Percentiles rank a stretch among this genome's conserved stretches.
Evolutionary conservation across 2,113 vertebrate genomes (phyloP).

Genomic region (Motacilla alba): DNA sequence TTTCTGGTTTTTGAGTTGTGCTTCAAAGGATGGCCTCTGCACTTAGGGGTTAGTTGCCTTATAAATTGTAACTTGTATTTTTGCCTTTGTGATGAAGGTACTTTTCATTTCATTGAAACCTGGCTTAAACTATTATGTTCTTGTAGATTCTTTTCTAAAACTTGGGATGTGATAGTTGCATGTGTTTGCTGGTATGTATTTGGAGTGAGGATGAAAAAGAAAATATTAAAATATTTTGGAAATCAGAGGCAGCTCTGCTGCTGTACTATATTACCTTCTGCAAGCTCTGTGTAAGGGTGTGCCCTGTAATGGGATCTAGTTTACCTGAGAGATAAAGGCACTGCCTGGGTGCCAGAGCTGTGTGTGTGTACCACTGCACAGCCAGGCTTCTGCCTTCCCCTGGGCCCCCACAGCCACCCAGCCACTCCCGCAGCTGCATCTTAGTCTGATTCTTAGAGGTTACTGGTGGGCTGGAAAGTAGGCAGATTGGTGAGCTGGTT

Average conservation of each 20-base stretch:
- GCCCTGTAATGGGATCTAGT: background rate
- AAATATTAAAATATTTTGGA: background rate
- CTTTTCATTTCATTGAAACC: conserved; percentile 2
- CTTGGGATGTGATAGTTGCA: background rate
- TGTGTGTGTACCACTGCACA: background rate
- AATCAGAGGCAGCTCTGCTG: background rate
- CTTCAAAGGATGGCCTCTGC: conserved; percentile 36
- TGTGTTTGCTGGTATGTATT: background rate
- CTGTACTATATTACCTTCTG: background rate
- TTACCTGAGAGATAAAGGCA: background rate
- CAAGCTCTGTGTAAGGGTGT: background rate
- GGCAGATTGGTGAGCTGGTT: background rate
- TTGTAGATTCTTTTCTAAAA: background rate
- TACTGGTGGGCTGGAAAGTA: background rate
- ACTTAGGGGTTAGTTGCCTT: background rate
- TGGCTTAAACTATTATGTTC: background rate
- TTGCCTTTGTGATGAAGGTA: background rate
- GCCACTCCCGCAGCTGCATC: background rate
- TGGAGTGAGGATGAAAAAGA: background rate
- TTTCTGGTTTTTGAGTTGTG: conserved; percentile 22
- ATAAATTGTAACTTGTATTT: conserved; percentile 3
- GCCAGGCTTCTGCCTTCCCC: background rate
- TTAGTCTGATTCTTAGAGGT: background rate
- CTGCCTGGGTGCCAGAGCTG: background rate
- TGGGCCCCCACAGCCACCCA: background rate